These are phyloP conservation scores for Syrphus vitripennis DNA, from an alignment of 2,888 invertebrate genomes.

Conservation along the genomic window DNA sequence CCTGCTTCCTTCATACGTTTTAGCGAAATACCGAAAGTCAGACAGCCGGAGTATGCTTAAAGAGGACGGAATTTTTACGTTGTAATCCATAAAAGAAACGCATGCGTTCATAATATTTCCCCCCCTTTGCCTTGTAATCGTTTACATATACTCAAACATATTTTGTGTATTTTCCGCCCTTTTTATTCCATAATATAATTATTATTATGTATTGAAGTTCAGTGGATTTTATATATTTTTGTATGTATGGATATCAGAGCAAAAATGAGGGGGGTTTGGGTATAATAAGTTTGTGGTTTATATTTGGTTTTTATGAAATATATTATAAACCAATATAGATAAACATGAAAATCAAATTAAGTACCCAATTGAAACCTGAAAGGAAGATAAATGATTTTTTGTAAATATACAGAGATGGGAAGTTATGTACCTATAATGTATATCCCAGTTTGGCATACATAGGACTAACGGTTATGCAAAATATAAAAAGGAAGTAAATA, in stretches of 20 bases:
- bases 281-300: slow-evolving; percentile 57
- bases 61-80: slow-evolving; percentile 57
- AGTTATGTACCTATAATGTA: no score
- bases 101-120: slow-evolving; percentile 63
- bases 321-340: slow-evolving; percentile 45
- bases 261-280: background rate
- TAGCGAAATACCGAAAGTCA: slow-evolving; percentile 42
- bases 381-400: background rate
- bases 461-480: no score
- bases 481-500: no score
- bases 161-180: slow-evolving; percentile 67
- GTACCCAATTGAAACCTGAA: slow-evolving; percentile 45
- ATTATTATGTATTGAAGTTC: slow-evolving; percentile 63
- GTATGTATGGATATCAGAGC: background rate
- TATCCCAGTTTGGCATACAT: no score
- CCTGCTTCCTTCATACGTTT: slow-evolving; percentile 38
- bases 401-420: background rate
- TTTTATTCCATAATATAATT: slow-evolving; percentile 67
- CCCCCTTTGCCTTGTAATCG: slow-evolving; percentile 13
- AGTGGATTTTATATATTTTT: slow-evolving; percentile 23
- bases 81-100: slow-evolving; percentile 66
- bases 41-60: slow-evolving; percentile 40
- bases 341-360: slow-evolving; percentile 55
- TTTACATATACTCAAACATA: slow-evolving; percentile 36
- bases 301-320: slow-evolving; percentile 57